phyloP scores from a whole-genome alignment of 2,113 vertebrate genomes.

The Mirounga angustirostris region DNA sequence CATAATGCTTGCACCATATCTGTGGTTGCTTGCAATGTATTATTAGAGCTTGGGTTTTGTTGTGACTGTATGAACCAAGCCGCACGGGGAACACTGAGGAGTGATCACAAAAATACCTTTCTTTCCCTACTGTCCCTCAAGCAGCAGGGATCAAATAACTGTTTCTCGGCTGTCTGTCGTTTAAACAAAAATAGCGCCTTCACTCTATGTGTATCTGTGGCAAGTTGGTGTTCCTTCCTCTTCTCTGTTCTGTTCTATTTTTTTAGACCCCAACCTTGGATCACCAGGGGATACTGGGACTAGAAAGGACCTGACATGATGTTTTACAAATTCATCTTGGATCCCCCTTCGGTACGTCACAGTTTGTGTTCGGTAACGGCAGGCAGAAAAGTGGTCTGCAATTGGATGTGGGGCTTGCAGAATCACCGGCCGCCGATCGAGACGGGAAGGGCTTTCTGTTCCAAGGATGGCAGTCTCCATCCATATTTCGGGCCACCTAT shows the following conservation, averaged over 20 bases:
- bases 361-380: slow-evolving; percentile 57
- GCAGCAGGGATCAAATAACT: slow-evolving; percentile 85
- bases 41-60: slow-evolving; percentile 82
- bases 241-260: slow-evolving; percentile 81
- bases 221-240: slow-evolving; percentile 75
- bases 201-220: slow-evolving; percentile 69
- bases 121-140: slow-evolving; percentile 80
- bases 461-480: background rate
- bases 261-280: slow-evolving; percentile 74
- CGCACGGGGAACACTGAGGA: slow-evolving; percentile 70
- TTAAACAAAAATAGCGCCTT: slow-evolving; percentile 85
- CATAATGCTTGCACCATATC: slow-evolving; percentile 75
- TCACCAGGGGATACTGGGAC: slow-evolving; percentile 68
- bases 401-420: slow-evolving; percentile 34
- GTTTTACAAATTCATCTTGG: slow-evolving; percentile 80
- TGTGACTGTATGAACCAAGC: slow-evolving; percentile 69
- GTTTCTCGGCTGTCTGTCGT: slow-evolving; percentile 83
- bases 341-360: slow-evolving; percentile 75
- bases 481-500: background rate
- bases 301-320: slow-evolving; percentile 78
- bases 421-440: background rate
- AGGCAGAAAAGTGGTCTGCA: slow-evolving; percentile 55
- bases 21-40: slow-evolving; percentile 68
- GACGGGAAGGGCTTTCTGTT: background rate
- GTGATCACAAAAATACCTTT: slow-evolving; percentile 82